phyloP scores from a whole-genome alignment of 2,113 vertebrate genomes.

The Antigone vipio region DNA sequence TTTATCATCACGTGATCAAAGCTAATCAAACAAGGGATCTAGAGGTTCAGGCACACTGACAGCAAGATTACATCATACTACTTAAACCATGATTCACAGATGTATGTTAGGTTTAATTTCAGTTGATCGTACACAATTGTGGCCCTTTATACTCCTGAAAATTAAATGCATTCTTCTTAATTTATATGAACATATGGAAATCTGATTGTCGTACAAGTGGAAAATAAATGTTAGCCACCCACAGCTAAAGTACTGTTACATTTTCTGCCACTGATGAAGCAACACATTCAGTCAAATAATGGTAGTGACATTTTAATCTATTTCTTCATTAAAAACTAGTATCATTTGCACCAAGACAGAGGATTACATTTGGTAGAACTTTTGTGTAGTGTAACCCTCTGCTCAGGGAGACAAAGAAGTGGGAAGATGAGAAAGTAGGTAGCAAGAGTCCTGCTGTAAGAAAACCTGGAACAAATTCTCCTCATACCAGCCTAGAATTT shows the following conservation, averaged over 20 bases:
- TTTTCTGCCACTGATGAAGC: background rate
- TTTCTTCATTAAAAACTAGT: constrained; percentile 6
- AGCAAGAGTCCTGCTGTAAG: background rate
- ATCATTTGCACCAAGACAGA: background rate
- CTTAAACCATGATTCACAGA: background rate
- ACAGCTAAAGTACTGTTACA: constrained; percentile 17
- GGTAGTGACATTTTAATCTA: background rate
- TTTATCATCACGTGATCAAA: background rate
- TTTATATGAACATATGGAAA: constrained; percentile 27
- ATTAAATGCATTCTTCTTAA: background rate
- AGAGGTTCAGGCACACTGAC: background rate
- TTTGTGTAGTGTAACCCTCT: background rate
- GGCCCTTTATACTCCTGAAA: background rate
- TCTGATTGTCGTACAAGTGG: background rate
- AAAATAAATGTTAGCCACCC: constrained; percentile 27
- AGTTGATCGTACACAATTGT: background rate
- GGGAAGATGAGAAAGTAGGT: background rate
- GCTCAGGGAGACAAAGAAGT: background rate
- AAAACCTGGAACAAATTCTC: background rate
- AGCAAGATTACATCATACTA: background rate
- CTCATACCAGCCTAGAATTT: background rate
- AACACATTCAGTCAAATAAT: background rate
- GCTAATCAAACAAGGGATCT: background rate
- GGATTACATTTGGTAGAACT: background rate
- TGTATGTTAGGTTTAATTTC: background rate